These are phyloP conservation scores for Sinohyriopsis cumingii DNA, from an alignment of 2,888 invertebrate species.

Conservation along the genomic window DNA sequence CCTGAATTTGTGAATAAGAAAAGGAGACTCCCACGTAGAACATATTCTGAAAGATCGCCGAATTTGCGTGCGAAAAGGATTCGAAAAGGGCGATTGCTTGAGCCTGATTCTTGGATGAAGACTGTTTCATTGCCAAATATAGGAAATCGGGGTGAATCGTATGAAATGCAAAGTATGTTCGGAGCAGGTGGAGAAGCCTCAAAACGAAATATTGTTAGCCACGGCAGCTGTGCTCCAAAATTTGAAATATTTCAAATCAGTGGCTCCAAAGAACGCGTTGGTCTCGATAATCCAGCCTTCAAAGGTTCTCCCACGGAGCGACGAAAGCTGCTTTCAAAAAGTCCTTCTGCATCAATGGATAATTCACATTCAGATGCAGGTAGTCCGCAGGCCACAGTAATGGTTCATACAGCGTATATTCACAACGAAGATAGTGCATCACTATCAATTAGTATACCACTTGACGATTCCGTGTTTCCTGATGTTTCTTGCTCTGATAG, in stretches of 20 bases:
- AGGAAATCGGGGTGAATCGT: conserved; percentile 32
- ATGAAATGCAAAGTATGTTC: conserved; percentile 19
- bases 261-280: conserved; percentile 13
- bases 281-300: conserved; percentile 50
- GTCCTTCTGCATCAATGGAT: no score
- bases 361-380: no score
- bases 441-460: no score
- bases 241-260: conserved; percentile 15
- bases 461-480: no score
- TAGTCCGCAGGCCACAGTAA: conserved; percentile 11
- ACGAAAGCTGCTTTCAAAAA: neutral
- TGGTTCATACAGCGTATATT: conserved; percentile 35
- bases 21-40: conserved; percentile 23
- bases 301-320: conserved; percentile 36
- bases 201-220: conserved; percentile 10
- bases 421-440: conserved; percentile 17
- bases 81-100: conserved; percentile 20
- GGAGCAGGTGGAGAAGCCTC: conserved; percentile 1
- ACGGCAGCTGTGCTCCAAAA: conserved; percentile 17
- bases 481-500: no score
- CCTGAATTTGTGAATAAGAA: conserved; percentile 24
- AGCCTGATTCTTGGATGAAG: conserved; percentile 48
- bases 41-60: conserved; percentile 19
- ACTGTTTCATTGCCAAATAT: conserved; percentile 57
- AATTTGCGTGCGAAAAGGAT: conserved; percentile 24